Conservation (phyloP, 1,140 invertebrate genomes). For the Drosophila kanapiae region DNA sequence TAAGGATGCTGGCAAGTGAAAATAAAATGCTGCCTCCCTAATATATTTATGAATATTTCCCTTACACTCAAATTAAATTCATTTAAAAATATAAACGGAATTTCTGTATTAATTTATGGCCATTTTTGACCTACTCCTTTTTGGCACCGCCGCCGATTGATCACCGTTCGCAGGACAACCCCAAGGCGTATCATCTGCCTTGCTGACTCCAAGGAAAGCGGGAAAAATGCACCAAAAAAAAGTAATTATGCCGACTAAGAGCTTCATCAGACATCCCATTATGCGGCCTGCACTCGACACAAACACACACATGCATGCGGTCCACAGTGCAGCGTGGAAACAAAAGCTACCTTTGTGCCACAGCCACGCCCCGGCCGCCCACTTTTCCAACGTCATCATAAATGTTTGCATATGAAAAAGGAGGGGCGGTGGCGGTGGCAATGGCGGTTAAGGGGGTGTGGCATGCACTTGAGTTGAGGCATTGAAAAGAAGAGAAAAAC, state of each 20-base stretch:
- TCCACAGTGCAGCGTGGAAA: slow-evolving; percentile 35
- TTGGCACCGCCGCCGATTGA: slow-evolving; percentile 31
- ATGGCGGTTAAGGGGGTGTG: slow-evolving; percentile 38
- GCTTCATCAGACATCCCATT: slow-evolving; percentile 84
- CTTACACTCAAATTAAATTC: neutral
- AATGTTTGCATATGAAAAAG: slow-evolving; percentile 78
- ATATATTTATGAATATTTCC: too few species aligned
- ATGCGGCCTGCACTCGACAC: slow-evolving; percentile 77
- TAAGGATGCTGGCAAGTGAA: too few species aligned
- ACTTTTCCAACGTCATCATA: slow-evolving; percentile 60
- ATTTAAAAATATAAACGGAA: neutral
- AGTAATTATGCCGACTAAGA: slow-evolving; percentile 84
- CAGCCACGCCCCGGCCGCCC: slow-evolving; percentile 17
- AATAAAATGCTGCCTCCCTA: too few species aligned
- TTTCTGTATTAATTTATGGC: neutral
- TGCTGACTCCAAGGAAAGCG: slow-evolving; percentile 17
- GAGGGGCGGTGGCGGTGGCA: slow-evolving; percentile 42
- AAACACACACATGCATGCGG: slow-evolving; percentile 51
- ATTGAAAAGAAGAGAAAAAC: slow-evolving; percentile 72
- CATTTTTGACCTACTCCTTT: slow-evolving; percentile 43
- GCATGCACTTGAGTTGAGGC: slow-evolving; percentile 78
- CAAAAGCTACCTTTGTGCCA: slow-evolving; percentile 79
- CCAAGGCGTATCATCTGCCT: slow-evolving; percentile 47
- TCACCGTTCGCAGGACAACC: slow-evolving; percentile 8
- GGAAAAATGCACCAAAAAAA: slow-evolving; percentile 52